These are phyloP conservation scores for Tauraco erythrolophus DNA, from an alignment of 2,113 vertebrate genomes.

Conservation along the genomic window DNA sequence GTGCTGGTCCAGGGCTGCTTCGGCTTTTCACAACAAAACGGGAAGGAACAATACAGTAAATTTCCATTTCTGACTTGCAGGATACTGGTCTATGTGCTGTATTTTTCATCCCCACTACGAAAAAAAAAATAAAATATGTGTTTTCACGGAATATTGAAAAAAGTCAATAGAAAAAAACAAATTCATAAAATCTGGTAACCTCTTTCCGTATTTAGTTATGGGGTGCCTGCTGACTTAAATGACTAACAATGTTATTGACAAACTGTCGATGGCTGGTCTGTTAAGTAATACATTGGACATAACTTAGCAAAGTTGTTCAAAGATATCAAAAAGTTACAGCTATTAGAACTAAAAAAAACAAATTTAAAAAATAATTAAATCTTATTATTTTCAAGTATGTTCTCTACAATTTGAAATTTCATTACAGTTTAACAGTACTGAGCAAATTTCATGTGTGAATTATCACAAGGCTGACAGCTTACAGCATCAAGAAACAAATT, in stretches of 20 bases:
- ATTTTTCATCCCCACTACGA: neutral
- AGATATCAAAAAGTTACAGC: neutral
- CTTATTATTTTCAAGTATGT: neutral
- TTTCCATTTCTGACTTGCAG: fast-evolving
- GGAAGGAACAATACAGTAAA: fast-evolving
- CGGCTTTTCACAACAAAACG: fast-evolving
- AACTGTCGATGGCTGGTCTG: no score
- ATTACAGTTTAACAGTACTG: neutral
- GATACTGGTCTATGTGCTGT: neutral
- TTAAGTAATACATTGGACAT: neutral
- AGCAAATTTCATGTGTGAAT: slow-evolving; percentile 50
- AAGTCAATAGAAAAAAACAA: neutral
- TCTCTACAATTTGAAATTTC: neutral
- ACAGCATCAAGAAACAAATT: slow-evolving; percentile 46
- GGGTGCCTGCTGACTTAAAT: neutral
- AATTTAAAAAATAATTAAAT: neutral
- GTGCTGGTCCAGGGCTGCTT: neutral
- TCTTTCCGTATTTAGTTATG: neutral
- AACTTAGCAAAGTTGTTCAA: neutral
- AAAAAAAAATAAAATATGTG: fast-evolving
- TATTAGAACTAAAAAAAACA: neutral
- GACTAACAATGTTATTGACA: neutral
- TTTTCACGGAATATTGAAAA: neutral
- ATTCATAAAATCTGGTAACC: neutral
- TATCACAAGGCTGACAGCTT: slow-evolving; percentile 48